These are phyloP conservation scores for Didymodactylos carnosus DNA, from an alignment of 2,888 invertebrate genomes.

Conservation along the genomic window DNA sequence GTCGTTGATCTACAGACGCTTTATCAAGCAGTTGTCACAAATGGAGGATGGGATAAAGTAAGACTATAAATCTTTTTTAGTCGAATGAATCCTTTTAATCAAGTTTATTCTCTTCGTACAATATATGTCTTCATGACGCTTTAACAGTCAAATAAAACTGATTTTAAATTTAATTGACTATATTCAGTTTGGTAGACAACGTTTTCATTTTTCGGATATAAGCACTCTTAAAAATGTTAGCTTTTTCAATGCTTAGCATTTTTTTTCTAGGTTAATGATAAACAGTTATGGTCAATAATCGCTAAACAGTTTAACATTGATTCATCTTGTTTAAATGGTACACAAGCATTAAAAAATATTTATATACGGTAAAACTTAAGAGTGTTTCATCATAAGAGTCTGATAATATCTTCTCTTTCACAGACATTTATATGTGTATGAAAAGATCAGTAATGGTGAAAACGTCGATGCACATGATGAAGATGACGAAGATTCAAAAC, in stretches of 20 bases:
- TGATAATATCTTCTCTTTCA: background rate
- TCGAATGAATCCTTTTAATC: too few species aligned
- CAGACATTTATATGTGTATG: background rate
- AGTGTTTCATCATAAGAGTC: background rate
- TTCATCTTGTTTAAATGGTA: slow-evolving; percentile 4
- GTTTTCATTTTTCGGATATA: too few species aligned
- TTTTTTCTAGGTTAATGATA: too few species aligned
- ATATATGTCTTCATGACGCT: too few species aligned
- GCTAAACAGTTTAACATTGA: slow-evolving; percentile 3
- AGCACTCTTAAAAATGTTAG: too few species aligned
- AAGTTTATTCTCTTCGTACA: too few species aligned
- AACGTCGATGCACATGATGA: slow-evolving; percentile 1
- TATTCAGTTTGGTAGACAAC: too few species aligned
- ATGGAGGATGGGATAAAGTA: slow-evolving; percentile 11
- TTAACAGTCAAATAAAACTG: too few species aligned
- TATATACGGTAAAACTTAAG: background rate
- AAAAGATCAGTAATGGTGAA: slow-evolving; percentile 1
- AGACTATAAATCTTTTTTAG: too few species aligned
- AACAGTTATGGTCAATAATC: slow-evolving; percentile 7
- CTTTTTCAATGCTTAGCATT: too few species aligned
- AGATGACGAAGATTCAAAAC: background rate
- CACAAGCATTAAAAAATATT: slow-evolving; percentile 9
- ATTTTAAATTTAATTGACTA: too few species aligned
- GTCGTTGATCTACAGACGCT: slow-evolving; percentile 5
- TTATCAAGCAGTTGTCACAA: background rate